Evolutionary conservation across 2,797 vertebrate species (phyloP).

Genomic region (Phrynocephalus forsythii): DNA sequence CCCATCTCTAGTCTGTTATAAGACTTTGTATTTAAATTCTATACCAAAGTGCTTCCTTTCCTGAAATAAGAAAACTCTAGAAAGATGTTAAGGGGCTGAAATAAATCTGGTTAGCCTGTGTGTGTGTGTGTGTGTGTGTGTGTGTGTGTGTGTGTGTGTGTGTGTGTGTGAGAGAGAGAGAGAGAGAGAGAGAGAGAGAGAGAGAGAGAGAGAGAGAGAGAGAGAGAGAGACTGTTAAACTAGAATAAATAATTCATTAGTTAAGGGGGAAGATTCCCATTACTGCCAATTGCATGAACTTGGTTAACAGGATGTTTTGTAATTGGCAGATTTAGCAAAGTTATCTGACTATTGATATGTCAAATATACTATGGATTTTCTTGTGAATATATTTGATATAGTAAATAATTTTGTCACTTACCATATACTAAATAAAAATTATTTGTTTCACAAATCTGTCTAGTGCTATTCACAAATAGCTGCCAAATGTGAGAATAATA

Average conservation of each 20-base stretch:
- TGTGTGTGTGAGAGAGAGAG: too few relatives aligned
- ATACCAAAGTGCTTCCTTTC: not conserved
- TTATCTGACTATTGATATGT: not conserved
- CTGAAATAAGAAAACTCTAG: not conserved
- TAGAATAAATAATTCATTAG: not conserved
- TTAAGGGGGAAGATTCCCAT: not conserved
- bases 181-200: too few relatives aligned
- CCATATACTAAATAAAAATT: too few relatives aligned
- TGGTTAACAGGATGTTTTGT: not conserved
- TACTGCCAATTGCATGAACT: not conserved
- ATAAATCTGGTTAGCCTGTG: not conserved
- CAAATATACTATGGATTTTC: not conserved
- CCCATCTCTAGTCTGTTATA: constrained; percentile 23
- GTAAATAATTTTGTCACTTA: not conserved
- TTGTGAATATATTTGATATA: not conserved
- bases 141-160: too few relatives aligned
- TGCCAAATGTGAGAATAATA: not conserved
- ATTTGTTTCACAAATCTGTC: not conserved
- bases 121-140: not conserved
- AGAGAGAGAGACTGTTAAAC: not conserved
- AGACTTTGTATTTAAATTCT: constrained; percentile 1
- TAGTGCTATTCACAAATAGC: not conserved
- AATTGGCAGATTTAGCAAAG: not conserved
- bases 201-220: too few relatives aligned
- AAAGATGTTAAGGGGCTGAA: constrained; percentile 26